Conservation (phyloP, 2,888 invertebrate species). For the Nemapogon koenigi region DNA sequence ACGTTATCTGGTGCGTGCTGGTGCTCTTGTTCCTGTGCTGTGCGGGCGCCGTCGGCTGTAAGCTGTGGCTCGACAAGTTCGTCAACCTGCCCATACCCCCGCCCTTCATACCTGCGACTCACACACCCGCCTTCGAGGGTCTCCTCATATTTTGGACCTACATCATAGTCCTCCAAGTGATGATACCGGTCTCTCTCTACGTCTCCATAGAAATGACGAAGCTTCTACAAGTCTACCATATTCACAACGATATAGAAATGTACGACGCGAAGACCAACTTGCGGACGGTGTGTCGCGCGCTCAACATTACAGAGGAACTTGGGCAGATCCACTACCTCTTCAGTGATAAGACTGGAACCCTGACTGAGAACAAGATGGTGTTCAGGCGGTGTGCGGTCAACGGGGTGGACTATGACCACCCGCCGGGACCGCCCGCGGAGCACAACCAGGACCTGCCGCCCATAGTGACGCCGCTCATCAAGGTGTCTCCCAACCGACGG, state of each 20-base stretch:
- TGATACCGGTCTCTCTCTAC: conserved; percentile 96
- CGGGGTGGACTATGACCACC: conserved; percentile 89
- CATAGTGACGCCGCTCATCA: conserved; percentile 50
- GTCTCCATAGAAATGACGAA: conserved; percentile 97
- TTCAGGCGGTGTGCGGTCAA: conserved; percentile 90
- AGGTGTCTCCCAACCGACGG: conserved; percentile 47
- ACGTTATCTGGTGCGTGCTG: conserved; percentile 95
- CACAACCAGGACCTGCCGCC: conserved; percentile 58
- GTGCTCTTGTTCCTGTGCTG: conserved; percentile 89
- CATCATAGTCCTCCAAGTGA: conserved; percentile 94
- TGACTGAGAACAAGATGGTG: conserved; percentile 98
- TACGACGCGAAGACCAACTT: conserved; percentile 86
- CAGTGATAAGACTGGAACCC: conserved; percentile 96
- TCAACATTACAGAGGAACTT: conserved; percentile 96
- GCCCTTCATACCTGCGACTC: conserved; percentile 71
- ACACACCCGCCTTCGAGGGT: conserved; percentile 73
- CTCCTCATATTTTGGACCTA: conserved; percentile 94
- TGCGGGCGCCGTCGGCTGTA: conserved; percentile 90
- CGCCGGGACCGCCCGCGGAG: conserved; percentile 73
- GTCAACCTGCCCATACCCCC: conserved; percentile 49
- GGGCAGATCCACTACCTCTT: conserved; percentile 92
- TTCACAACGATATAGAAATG: conserved; percentile 87
- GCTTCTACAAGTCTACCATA: conserved; percentile 93
- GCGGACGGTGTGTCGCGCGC: conserved; percentile 80
- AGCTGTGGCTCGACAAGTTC: conserved; percentile 79